phyloP scores from a whole-genome alignment of 2,113 vertebrate genomes.

The Ailurus styani region DNA sequence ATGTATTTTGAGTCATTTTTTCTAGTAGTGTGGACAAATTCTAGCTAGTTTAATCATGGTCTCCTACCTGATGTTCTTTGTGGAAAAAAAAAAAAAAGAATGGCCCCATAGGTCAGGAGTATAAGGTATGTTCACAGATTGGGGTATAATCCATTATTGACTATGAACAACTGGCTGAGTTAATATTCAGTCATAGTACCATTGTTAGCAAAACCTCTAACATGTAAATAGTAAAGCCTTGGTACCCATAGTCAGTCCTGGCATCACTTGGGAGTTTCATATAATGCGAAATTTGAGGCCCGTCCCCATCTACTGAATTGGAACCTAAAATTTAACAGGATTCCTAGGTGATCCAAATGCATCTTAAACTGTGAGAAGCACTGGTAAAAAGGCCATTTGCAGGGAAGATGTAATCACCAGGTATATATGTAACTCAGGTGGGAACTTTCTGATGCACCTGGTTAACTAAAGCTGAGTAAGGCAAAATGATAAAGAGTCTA shows the following conservation, averaged over 20 bases:
- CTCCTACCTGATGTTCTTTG: background rate
- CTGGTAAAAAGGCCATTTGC: background rate
- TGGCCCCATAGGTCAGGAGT: background rate
- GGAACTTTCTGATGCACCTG: background rate
- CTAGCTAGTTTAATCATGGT: background rate
- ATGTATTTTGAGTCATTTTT: background rate
- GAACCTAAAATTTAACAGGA: conserved; percentile 22
- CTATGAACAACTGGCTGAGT: background rate
- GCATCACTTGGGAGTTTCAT: background rate
- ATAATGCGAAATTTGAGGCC: background rate
- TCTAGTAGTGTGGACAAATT: background rate
- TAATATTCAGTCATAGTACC: background rate
- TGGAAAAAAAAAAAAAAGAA: background rate
- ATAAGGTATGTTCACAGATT: background rate
- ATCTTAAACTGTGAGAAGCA: background rate
- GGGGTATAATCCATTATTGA: background rate
- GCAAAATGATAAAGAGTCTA: background rate
- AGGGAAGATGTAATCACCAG: background rate
- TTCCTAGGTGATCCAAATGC: background rate
- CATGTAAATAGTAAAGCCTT: background rate
- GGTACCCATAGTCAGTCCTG: background rate
- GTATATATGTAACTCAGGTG: background rate
- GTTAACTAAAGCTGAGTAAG: background rate
- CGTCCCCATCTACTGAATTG: background rate
- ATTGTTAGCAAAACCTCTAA: background rate